A percentile compares a stretch with the other conserved stretches of the same genome.
Conservation (phyloP, 2,113 vertebrate genomes). For the Pithys albifrons region DNA sequence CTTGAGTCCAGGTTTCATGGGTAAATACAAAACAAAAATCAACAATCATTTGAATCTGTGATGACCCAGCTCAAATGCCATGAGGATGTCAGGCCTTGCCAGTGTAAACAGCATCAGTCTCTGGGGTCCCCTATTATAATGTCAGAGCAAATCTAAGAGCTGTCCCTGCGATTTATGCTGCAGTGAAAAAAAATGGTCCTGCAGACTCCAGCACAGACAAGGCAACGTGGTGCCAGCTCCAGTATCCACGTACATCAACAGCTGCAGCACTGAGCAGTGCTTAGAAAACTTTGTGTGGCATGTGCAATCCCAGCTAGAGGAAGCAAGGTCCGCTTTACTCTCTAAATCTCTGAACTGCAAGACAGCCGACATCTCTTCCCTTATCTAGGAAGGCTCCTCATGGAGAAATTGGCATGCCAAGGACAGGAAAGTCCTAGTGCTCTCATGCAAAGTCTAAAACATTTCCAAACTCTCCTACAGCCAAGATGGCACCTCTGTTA, state of each 20-base stretch:
- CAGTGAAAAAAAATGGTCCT: background rate
- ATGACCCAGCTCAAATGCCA: slow-evolving; percentile 38
- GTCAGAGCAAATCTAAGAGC: slow-evolving; percentile 29
- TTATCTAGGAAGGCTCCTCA: background rate
- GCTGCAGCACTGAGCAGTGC: accelerated
- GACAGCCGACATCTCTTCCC: background rate
- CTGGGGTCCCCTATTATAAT: background rate
- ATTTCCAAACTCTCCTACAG: background rate
- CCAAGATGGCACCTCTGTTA: background rate
- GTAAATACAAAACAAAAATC: slow-evolving; percentile 60
- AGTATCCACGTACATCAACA: accelerated
- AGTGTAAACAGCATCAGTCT: background rate
- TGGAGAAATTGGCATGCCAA: background rate
- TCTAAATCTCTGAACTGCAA: background rate
- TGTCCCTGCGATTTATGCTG: background rate
- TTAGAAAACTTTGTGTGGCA: background rate
- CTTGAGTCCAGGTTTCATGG: background rate
- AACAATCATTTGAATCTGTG: background rate
- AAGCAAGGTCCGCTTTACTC: accelerated
- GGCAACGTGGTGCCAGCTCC: accelerated
- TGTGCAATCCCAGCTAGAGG: accelerated
- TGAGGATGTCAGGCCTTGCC: slow-evolving; percentile 20
- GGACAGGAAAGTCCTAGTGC: background rate
- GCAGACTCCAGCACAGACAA: background rate
- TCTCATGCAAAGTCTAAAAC: background rate